A percentile compares a stretch with the other conserved stretches of the same genome.
Conservation (phyloP, 2,888 invertebrate species). For the Tupiocoris notatus region DNA sequence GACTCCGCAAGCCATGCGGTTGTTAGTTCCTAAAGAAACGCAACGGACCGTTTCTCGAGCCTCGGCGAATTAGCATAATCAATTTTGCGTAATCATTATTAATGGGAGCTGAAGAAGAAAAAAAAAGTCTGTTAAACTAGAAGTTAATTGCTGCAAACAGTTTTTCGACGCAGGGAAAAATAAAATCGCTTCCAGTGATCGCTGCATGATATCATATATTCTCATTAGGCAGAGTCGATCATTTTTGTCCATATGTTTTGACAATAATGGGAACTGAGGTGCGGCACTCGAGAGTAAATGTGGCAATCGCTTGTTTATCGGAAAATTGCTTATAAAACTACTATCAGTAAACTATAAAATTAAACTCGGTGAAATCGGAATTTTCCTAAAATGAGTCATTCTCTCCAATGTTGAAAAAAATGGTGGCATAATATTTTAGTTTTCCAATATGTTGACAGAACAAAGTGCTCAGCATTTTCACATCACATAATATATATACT, state of each 20-base stretch:
- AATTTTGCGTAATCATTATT: not conserved
- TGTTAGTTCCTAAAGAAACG: not conserved
- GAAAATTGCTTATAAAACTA: no score
- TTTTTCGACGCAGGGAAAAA: not conserved
- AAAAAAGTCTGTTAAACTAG: not conserved
- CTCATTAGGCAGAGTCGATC: no score
- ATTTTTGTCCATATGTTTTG: no score
- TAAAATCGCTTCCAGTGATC: no score
- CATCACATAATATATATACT: no score
- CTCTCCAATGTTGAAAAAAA: not conserved
- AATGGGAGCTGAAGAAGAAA: not conserved
- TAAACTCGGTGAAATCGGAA: constrained; percentile 6
- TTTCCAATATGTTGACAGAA: no score
- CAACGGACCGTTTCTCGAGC: not conserved
- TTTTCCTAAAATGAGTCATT: constrained; percentile 8
- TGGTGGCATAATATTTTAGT: not conserved
- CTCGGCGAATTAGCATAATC: not conserved
- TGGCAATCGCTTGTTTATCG: no score
- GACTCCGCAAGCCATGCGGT: not conserved
- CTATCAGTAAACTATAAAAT: not conserved
- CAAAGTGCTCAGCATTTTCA: no score
- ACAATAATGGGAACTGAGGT: no score
- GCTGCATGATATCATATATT: no score
- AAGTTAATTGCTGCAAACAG: not conserved
- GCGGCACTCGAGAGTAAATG: no score